These are phyloP conservation scores for Selenia dentaria DNA, from an alignment of 2,888 invertebrate species.

Conservation along the genomic window DNA sequence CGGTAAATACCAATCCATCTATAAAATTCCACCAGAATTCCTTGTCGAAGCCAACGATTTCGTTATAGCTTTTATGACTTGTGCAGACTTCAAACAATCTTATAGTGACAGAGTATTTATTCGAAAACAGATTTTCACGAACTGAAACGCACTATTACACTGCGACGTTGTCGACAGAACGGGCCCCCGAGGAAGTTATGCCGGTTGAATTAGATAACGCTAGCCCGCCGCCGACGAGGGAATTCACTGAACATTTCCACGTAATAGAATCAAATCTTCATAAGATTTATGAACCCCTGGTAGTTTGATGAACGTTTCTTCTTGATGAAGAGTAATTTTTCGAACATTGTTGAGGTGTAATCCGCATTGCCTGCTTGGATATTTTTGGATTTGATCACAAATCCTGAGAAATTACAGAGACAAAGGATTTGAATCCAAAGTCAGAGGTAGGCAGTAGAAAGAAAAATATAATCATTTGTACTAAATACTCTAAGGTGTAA, in stretches of 20 bases:
- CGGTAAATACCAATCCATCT: slow-evolving; percentile 1
- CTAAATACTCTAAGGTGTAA: too few relatives aligned
- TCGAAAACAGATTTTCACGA: slow-evolving; percentile 1
- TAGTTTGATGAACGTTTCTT: slow-evolving; percentile 19
- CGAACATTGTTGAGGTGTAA: too few relatives aligned
- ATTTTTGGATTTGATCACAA: too few relatives aligned
- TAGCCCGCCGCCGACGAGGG: slow-evolving; percentile 36
- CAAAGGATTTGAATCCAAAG: too few relatives aligned
- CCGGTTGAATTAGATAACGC: slow-evolving; percentile 46
- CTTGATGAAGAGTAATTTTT: slow-evolving; percentile 14
- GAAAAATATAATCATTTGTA: too few relatives aligned
- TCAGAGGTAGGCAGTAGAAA: too few relatives aligned
- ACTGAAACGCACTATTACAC: slow-evolving; percentile 33
- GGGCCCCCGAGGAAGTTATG: slow-evolving; percentile 33
- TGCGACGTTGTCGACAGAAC: slow-evolving; percentile 41
- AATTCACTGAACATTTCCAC: slow-evolving; percentile 41
- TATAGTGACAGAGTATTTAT: background rate
- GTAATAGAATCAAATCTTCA: slow-evolving; percentile 39
- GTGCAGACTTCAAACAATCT: background rate
- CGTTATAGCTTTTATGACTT: background rate
- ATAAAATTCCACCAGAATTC: background rate
- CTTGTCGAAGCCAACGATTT: slow-evolving; percentile 3
- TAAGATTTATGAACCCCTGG: slow-evolving; percentile 27
- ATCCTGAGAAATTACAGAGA: too few relatives aligned
- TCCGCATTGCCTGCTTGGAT: too few relatives aligned